These are phyloP conservation scores for Centrocercus urophasianus DNA, from an alignment of 2,113 vertebrate species.

Conservation along the genomic window DNA sequence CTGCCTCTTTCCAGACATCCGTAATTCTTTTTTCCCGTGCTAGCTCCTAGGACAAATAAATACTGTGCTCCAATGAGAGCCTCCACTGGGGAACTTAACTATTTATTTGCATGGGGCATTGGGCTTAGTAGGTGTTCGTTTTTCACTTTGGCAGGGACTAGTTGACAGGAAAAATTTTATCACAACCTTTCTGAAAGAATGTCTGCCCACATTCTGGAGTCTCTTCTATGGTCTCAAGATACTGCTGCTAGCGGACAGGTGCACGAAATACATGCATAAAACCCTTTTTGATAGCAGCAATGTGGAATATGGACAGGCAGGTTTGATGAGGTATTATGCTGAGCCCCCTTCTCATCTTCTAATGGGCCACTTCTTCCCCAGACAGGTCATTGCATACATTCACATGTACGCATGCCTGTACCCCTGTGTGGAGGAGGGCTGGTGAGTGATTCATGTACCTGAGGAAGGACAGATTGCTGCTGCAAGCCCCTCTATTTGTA, in stretches of 20 bases:
- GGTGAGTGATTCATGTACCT: not conserved
- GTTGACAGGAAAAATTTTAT: not conserved
- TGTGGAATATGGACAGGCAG: accelerated
- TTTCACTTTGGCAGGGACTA: not conserved
- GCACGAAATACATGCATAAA: accelerated
- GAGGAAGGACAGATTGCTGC: not conserved
- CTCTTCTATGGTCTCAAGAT: not conserved
- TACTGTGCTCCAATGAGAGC: not conserved
- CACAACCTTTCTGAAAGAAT: not conserved
- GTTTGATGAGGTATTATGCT: not conserved
- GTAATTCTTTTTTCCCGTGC: not conserved
- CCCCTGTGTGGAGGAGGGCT: not conserved
- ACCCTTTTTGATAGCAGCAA: not conserved
- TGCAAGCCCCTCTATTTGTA: not conserved
- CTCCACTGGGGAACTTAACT: not conserved
- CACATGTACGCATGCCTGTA: accelerated
- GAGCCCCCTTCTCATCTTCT: not conserved
- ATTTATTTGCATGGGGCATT: not conserved
- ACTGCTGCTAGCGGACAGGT: not conserved
- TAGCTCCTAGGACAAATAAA: not conserved
- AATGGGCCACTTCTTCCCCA: not conserved
- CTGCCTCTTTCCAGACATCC: not conserved
- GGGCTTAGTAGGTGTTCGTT: not conserved
- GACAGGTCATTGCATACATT: not conserved
- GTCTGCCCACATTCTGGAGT: not conserved